Base-by-base conservation (phyloP, 2,113 vertebrate genomes). In the Gallinago paraguaiae region DNA sequence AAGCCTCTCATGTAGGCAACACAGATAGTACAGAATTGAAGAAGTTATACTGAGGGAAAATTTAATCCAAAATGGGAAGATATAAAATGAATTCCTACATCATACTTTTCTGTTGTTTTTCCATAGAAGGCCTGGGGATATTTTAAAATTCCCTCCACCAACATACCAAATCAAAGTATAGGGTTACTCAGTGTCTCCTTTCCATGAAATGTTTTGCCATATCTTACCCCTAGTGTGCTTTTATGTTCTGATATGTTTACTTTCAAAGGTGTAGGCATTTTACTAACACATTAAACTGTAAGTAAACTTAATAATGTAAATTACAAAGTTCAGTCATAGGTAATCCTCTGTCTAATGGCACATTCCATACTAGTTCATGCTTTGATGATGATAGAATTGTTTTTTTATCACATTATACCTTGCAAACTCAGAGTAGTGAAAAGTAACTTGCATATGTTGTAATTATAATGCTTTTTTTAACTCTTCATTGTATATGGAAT, bases 311-410 rank as follows among this genome's bases (percentile, higher is more conserved):
- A 88, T 96, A 43, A 76, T 57, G 69, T 80, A 94, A 95, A 95
- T 37, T 69, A 46, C 50, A 81, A 88, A 57, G 93, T 92, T 96
- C 56, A 86, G 82, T 90, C 69, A 75, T 69, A 64, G 48, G 51
- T 96, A 90, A 96, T 95, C 83, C 78, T 96, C 90, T 92, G 78
- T 95, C 82, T 91, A 95, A 80, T 64, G 67, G 72, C 74, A 95
- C 37, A 41, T 92, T 96, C 95, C 85, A 96, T 85, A 91, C 61
- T 68, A 65, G 25, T 43, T n/a, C 50, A 35, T 74, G 48, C 11
- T 48, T 23, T 48, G 48, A n/a, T 74, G 95, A 96, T 96, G 86
- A 93, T 90, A 94, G 77, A 87, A 86, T 86, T 91, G n/a, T 4
- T 78, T 94, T 94, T 87, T 82, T 67, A 53, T 90, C 64, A 24